Evolutionary conservation across 2,888 invertebrate genomes (phyloP).

Genomic region (Branchipolynoe longqiensis): DNA sequence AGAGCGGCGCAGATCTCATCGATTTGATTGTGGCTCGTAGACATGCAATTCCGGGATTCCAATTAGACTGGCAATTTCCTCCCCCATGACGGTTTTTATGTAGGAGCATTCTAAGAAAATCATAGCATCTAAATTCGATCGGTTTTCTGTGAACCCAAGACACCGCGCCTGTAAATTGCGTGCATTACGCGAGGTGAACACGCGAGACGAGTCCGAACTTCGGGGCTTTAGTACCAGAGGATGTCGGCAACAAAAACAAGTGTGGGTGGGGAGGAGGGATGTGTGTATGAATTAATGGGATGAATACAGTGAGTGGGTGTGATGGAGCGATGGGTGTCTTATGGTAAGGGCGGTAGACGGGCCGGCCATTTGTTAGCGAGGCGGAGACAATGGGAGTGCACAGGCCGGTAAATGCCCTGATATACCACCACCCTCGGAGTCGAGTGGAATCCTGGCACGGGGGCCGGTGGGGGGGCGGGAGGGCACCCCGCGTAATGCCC

Average conservation of each 20-base stretch:
- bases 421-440: too few relatives aligned
- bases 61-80: slow-evolving; percentile 53
- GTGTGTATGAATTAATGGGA: slow-evolving; percentile 24
- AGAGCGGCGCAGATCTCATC: slow-evolving; percentile 14
- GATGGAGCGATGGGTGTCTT: slow-evolving; percentile 34
- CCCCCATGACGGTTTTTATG: background rate
- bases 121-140: slow-evolving; percentile 50
- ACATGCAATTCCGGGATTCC: slow-evolving; percentile 48
- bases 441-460: background rate
- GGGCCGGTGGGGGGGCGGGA: too few relatives aligned
- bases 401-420: slow-evolving; percentile 26
- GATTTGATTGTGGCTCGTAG: slow-evolving; percentile 39
- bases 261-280: slow-evolving; percentile 1
- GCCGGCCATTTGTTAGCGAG: background rate
- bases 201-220: background rate
- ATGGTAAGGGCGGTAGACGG: background rate
- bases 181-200: slow-evolving; percentile 18
- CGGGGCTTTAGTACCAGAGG: slow-evolving; percentile 1
- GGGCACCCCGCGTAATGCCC: too few relatives aligned
- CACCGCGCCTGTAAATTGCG: slow-evolving; percentile 12
- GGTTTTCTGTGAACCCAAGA: slow-evolving; percentile 22
- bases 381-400: background rate
- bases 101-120: slow-evolving; percentile 1
- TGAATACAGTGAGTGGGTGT: slow-evolving; percentile 6
- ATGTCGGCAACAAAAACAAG: background rate